Evolutionary conservation across 2,888 invertebrate species (phyloP).

Genomic region (Yponomeuta malinellus): DNA sequence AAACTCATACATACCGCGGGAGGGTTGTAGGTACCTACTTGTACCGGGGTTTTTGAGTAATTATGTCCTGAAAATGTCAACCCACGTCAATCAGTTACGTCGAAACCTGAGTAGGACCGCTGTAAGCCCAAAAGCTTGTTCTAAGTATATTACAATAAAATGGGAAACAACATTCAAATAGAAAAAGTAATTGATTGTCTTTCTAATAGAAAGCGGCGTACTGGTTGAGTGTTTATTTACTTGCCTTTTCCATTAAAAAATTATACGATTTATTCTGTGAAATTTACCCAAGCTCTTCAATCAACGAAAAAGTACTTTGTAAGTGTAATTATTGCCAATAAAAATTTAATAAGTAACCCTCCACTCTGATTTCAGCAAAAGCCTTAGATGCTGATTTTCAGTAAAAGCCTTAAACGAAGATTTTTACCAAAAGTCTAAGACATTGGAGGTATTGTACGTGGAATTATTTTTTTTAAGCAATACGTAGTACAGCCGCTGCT

Average conservation of each 20-base stretch:
- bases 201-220: background rate
- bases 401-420: no score
- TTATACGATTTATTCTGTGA: background rate
- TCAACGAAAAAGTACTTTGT: no score
- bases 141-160: background rate
- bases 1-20: background rate
- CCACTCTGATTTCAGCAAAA: no score
- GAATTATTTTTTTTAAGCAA: no score
- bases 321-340: no score
- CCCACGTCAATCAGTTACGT: conserved; percentile 37
- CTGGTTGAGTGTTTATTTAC: background rate
- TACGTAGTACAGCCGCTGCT: no score
- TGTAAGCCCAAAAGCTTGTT: background rate
- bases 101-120: background rate
- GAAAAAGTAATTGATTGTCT: background rate
- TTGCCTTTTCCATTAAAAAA: background rate
- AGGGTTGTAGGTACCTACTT: background rate
- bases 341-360: no score
- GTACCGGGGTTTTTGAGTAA: conserved; percentile 26
- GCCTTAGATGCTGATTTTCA: no score
- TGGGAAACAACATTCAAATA: background rate
- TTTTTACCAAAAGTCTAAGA: no score
- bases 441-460: no score
- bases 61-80: conserved; percentile 42
- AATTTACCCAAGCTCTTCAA: no score